A percentile compares a stretch with the other conserved stretches of the same genome.
phyloP scores from a whole-genome alignment of 2,797 vertebrate genomes.

The Lerista edwardsae region DNA sequence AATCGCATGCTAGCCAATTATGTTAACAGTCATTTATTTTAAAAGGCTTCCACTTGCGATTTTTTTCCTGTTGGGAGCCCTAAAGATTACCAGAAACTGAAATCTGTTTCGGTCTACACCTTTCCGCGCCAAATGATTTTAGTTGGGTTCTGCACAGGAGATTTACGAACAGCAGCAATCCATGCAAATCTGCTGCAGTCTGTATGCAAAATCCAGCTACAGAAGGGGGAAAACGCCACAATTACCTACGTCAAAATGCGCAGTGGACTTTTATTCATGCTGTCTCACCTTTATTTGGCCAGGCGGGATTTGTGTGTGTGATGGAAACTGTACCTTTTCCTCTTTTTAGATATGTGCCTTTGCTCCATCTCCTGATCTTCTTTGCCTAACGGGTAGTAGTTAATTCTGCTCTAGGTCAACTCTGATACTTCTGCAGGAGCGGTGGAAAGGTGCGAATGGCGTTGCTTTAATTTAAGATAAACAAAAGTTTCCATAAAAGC shows the following conservation, averaged over 20 bases:
- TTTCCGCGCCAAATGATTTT: not conserved
- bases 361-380: not conserved
- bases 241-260: not conserved
- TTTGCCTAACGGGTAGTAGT: too few species aligned
- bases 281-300: not conserved
- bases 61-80: not conserved
- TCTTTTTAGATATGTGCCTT: not conserved
- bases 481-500: not conserved
- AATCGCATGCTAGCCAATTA: not conserved
- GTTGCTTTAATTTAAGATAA: not conserved
- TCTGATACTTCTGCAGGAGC: not conserved
- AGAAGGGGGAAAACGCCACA: not conserved
- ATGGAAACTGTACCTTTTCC: too few species aligned
- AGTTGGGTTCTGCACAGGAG: not conserved
- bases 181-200: not conserved
- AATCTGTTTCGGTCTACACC: not conserved
- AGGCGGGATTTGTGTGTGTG: too few species aligned
- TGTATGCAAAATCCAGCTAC: not conserved
- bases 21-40: not conserved
- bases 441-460: not conserved
- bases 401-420: too few species aligned
- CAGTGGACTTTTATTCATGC: not conserved
- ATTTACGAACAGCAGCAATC: not conserved
- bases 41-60: not conserved
- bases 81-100: not conserved